Conservation (phyloP, 1,140 invertebrate species). For the Panonychus citri region DNA sequence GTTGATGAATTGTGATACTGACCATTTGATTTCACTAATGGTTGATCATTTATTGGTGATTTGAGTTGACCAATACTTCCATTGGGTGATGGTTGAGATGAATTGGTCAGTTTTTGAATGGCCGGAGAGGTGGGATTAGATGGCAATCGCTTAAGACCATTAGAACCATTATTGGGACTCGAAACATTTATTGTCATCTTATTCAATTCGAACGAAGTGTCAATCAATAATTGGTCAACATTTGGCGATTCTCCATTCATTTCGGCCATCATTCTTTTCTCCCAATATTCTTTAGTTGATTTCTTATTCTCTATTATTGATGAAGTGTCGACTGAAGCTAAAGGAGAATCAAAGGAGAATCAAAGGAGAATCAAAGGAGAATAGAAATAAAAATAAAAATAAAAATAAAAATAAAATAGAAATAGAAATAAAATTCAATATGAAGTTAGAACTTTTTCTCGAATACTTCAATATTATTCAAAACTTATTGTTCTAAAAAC, state of each 20-base stretch:
- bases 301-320: slow-evolving; percentile 22
- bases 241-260: background rate
- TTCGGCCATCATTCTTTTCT: slow-evolving; percentile 20
- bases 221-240: too few species aligned
- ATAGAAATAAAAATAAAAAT: too few species aligned
- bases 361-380: background rate
- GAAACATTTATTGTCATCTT: background rate
- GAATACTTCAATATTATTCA: too few species aligned
- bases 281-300: slow-evolving; percentile 21
- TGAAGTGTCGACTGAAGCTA: slow-evolving; percentile 19
- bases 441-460: too few species aligned
- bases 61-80: background rate
- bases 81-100: background rate
- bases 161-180: too few species aligned
- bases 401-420: too few species aligned
- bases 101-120: too few species aligned
- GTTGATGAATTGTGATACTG: background rate
- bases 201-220: background rate
- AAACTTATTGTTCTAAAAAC: too few species aligned
- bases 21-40: background rate
- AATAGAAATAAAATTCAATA: too few species aligned
- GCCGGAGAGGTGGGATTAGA: too few species aligned
- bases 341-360: background rate
- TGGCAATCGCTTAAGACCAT: too few species aligned
- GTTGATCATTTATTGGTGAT: background rate